A percentile compares a stretch with the other conserved stretches of the same genome.
Conservation (phyloP, 2,888 invertebrate species). For the Tetramorium bicarinatum region DNA sequence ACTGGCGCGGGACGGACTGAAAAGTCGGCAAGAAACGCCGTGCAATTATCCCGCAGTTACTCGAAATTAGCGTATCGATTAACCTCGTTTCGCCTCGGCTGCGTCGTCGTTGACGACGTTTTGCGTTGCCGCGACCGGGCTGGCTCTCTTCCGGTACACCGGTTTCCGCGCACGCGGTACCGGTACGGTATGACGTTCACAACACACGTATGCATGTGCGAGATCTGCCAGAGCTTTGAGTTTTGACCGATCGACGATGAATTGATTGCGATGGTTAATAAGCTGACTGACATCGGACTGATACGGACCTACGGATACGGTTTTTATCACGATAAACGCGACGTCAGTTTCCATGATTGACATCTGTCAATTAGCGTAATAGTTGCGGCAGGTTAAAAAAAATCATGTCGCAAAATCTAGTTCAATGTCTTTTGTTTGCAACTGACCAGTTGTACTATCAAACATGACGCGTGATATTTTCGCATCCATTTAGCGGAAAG, state of each 20-base stretch:
- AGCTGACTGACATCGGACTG: slow-evolving; percentile 25
- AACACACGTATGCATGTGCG: slow-evolving; percentile 1
- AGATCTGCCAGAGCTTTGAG: slow-evolving; percentile 26
- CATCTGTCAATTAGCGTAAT: slow-evolving; percentile 45
- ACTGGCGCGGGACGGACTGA: slow-evolving; percentile 24
- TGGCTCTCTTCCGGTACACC: slow-evolving; percentile 28
- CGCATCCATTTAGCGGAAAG: background rate
- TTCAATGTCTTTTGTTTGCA: slow-evolving; percentile 8
- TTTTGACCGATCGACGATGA: slow-evolving; percentile 39
- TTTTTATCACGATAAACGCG: slow-evolving; percentile 43
- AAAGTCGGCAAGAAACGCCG: slow-evolving; percentile 65
- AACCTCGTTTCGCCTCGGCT: slow-evolving; percentile 71
- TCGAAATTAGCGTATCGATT: slow-evolving; percentile 80
- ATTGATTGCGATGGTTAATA: slow-evolving; percentile 38
- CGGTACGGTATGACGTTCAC: background rate
- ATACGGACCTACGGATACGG: background rate
- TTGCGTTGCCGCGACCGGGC: slow-evolving; percentile 9
- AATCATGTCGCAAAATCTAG: slow-evolving; percentile 23
- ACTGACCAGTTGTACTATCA: background rate
- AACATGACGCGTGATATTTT: background rate
- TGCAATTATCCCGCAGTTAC: slow-evolving; percentile 77
- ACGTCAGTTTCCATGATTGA: slow-evolving; percentile 24
- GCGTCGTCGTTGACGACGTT: slow-evolving; percentile 44
- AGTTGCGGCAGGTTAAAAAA: slow-evolving; percentile 11
- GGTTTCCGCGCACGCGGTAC: slow-evolving; percentile 32